Evolutionary conservation across 2,888 invertebrate genomes (phyloP), one percentile per base, ranked within the genome.

Genomic region (Crossocerus cetratus): DNA sequence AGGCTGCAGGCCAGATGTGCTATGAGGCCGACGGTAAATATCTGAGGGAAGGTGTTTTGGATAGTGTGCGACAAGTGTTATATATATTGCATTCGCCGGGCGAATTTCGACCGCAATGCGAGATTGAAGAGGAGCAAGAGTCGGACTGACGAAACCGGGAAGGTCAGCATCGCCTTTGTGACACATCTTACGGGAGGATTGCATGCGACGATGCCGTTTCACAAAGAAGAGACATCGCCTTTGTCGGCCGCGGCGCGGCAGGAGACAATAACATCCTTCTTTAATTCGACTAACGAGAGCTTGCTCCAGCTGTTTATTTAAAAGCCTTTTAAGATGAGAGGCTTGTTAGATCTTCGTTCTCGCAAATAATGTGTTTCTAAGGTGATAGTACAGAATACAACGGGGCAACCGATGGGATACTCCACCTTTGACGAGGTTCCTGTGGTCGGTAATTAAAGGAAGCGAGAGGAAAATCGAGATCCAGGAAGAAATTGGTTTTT

Each of bases 361-460:
- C 22, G 22, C 16, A n/a, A 22, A 20, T n/a, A 23, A 59, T 43
- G 61, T 11, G 8, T 3, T 21, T 22, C 21, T 18, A 16, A 20
- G 22, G 54, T 53, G 60, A 65, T 58, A 13, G 49, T 32, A 1
- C 32, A 1, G 49, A 23, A 55, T 65, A 68, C 58, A 65, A 70
- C 67, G 63, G 69, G 65, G 69, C 68, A 81, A 81, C 45, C 76
- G 67, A 56, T 68, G 72, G 57, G 59, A 57, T 20, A 11, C 32
- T 49, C 49, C 45, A 59, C 54, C 65, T 60, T 67, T 69, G 59
- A 49, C 21, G 18, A 1, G 53, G 44, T 45, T 58, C 59, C 61
- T 65, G 14, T 4, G 53, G 61, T 58, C 45, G 57, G 64, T 77
- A 70, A 72, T 79, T 77, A 67, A 62, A 72, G 59, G 32, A 58